Evolutionary conservation across 2,113 vertebrate genomes (phyloP).

Genomic region (Ursus arctos): DNA sequence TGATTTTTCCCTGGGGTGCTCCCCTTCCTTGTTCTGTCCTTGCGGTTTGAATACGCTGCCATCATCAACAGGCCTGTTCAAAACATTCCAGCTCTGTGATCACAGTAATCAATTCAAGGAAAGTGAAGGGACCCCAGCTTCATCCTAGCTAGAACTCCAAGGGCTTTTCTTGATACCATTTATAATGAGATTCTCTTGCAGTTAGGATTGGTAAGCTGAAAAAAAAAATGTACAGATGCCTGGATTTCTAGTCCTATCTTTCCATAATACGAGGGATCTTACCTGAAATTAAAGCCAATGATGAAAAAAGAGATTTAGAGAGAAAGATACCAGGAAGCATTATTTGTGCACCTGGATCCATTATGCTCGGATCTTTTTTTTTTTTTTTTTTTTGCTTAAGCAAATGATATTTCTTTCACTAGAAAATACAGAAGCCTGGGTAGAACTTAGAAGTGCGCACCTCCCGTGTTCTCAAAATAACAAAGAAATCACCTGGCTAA

Average conservation of each 20-base stretch:
- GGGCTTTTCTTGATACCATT: background rate
- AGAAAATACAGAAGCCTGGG: background rate
- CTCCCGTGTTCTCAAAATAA: background rate
- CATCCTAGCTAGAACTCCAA: background rate
- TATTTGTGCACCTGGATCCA: background rate
- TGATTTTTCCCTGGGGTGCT: background rate
- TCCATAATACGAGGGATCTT: background rate
- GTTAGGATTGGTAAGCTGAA: background rate
- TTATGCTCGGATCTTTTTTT: background rate
- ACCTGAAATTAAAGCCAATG: background rate
- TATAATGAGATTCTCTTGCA: background rate
- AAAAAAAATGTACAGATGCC: background rate
- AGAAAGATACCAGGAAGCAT: background rate
- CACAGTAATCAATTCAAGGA: background rate
- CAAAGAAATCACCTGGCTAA: background rate
- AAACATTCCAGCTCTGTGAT: background rate
- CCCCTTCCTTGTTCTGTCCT: background rate
- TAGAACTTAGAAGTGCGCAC: background rate
- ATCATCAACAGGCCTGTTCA: background rate
- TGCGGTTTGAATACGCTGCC: background rate
- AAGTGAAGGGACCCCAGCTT: background rate
- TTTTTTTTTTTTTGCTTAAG: background rate
- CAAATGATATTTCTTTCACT: constrained; percentile 8
- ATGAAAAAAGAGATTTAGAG: background rate
- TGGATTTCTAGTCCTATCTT: background rate